Conservation (phyloP, 2,113 vertebrate genomes). For the Thomomys bottae region DNA sequence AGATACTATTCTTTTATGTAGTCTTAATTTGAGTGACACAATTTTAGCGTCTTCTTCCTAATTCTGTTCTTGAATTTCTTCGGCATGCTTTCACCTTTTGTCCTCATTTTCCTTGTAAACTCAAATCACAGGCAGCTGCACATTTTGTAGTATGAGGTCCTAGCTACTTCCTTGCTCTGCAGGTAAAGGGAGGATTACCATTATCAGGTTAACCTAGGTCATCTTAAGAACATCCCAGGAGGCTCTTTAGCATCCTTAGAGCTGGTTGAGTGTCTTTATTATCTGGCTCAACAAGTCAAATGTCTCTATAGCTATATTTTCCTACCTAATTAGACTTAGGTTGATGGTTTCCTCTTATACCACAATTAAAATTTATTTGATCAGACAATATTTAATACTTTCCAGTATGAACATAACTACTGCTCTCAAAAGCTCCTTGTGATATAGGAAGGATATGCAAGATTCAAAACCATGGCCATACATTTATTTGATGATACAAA, state of each 20-base stretch:
- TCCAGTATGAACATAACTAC: not conserved
- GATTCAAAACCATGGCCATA: not conserved
- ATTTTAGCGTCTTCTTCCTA: not conserved
- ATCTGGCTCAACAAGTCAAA: not conserved
- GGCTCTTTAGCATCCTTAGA: too few species aligned
- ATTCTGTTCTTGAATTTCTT: not conserved
- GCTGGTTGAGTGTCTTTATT: not conserved
- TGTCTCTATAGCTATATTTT: not conserved
- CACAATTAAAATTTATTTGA: slow-evolving; percentile 1
- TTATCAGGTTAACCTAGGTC: not conserved
- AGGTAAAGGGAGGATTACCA: not conserved
- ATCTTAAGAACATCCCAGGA: not conserved
- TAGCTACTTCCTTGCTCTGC: not conserved
- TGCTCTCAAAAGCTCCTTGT: not conserved
- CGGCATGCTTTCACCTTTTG: not conserved
- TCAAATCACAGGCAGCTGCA: not conserved
- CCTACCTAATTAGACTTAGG: not conserved
- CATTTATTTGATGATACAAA: not conserved
- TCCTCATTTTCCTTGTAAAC: not conserved
- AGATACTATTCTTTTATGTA: not conserved
- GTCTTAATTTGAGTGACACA: not conserved
- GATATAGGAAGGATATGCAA: not conserved
- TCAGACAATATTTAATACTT: not conserved
- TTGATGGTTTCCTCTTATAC: not conserved
- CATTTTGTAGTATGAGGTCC: not conserved